These are phyloP conservation scores for Fragum sueziense DNA, from an alignment of 2,888 invertebrate genomes.

Conservation along the genomic window DNA sequence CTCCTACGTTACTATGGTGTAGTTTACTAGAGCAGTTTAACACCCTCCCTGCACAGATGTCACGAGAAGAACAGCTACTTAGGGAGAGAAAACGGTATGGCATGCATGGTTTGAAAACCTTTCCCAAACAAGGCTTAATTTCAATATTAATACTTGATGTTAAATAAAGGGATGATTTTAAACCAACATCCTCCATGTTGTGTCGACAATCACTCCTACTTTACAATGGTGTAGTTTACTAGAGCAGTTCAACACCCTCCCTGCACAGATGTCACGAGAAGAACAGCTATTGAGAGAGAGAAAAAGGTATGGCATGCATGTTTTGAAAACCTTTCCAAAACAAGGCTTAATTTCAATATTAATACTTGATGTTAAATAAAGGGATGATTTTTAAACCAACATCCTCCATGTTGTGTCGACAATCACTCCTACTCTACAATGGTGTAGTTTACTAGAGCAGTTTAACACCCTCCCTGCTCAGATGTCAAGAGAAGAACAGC, in stretches of 20 bases:
- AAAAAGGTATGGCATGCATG: conserved; percentile 88
- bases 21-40: background rate
- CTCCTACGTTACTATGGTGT: background rate
- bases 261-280: conserved; percentile 88
- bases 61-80: conserved; percentile 94
- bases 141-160: too few species aligned
- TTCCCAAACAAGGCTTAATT: too few species aligned
- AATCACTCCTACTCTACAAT: conserved; percentile 79
- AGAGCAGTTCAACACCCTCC: conserved; percentile 86
- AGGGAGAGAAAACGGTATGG: conserved; percentile 94
- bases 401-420: conserved; percentile 82
- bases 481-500: conserved; percentile 93
- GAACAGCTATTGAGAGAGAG: conserved; percentile 96
- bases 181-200: conserved; percentile 87
- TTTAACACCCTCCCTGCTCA: conserved; percentile 84
- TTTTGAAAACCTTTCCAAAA: too few species aligned
- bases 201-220: conserved; percentile 46
- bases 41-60: too few species aligned
- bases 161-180: too few species aligned
- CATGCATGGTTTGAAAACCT: too few species aligned
- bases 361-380: too few species aligned
- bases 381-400: conserved; percentile 94
- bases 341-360: too few species aligned
- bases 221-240: conserved; percentile 90
- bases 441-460: conserved; percentile 90